Percentiles rank a stretch among this genome's conserved stretches.
Evolutionary conservation across 2,888 invertebrate species (phyloP).

Genomic region (Drosophila nigricruria): DNA sequence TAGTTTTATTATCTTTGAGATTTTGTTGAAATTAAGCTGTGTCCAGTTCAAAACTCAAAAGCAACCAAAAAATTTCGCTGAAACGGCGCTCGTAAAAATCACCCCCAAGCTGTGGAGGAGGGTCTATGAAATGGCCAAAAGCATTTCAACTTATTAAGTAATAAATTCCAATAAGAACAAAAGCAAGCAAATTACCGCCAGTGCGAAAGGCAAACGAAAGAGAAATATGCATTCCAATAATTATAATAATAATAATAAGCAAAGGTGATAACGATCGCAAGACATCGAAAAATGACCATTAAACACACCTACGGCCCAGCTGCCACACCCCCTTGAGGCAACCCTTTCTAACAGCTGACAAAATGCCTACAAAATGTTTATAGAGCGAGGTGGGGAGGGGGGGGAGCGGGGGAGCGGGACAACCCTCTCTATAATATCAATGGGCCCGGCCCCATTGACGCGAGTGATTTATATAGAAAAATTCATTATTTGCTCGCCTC

Average conservation of each 20-base stretch:
- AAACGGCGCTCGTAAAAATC: constrained; percentile 72
- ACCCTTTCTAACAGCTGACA: constrained; percentile 51
- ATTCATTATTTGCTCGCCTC: constrained; percentile 73
- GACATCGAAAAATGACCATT: constrained; percentile 79
- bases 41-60: constrained; percentile 45
- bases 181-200: constrained; percentile 35
- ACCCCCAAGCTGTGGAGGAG: not conserved
- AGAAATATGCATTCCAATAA: constrained; percentile 46
- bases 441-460: constrained; percentile 77
- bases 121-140: constrained; percentile 38
- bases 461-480: constrained; percentile 78
- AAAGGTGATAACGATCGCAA: constrained; percentile 75
- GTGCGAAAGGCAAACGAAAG: not conserved
- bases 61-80: constrained; percentile 55
- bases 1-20: constrained; percentile 70
- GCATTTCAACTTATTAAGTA: constrained; percentile 77
- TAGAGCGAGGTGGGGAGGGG: not conserved
- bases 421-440: constrained; percentile 50
- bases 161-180: constrained; percentile 78
- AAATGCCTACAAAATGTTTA: constrained; percentile 52
- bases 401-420: not conserved
- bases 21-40: constrained; percentile 33
- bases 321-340: constrained; percentile 35
- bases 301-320: constrained; percentile 71
- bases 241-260: constrained; percentile 55